Base-by-base conservation (phyloP, 2,888 invertebrate species). In the Pimpla rufipes region DNA sequence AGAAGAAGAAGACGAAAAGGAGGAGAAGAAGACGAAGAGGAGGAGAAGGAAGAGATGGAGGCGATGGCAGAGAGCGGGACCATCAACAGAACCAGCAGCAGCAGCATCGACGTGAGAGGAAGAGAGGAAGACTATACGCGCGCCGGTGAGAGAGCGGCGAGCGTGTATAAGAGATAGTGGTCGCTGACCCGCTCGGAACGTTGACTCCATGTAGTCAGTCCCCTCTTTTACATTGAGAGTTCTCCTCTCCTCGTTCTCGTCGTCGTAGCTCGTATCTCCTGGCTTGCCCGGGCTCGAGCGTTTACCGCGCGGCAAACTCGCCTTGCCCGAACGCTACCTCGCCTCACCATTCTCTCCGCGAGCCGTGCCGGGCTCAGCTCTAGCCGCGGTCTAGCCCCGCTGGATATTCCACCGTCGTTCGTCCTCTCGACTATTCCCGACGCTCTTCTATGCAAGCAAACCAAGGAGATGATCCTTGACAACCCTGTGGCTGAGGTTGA, bases 101-200 rank as follows among this genome's bases (percentile, higher is more conserved):
- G 40, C 55, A 55, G 78, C 50, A 66, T 42, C 68, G 78, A 62
- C 64, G 84, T 79, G 85, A 80, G 84, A 85, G 83, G 78, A 82
- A 83, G 83, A 45, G 55, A 80, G 75, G 85, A n/a, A 85, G 77
- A 81, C 83, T 85, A 83, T 70, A 59, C 67, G 73, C 59, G 23
- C 87, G 88, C 89, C 85, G 88, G 88, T 84, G 85, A 87, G 87
- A 85, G 89, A 89, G 86, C 85, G 29, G 84, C 84, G 78, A 87
- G 88, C 88, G 87, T 86, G 88, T 85, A 84, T 84, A 89, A 90
- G 86, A 87, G 90, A 90, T 90, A 88, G 90, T 92, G 93, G 93
- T 93, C 93, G 93, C 92, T 93, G 93, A 93, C 93, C 93, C 90
- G 91, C 89, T 91, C 91, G 93, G 93, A 93, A 93, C 93, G 92